Percentiles rank a stretch among this genome's conserved stretches.
phyloP scores from a whole-genome alignment of 2,888 invertebrate genomes.

The Allophyes oxyacanthae region DNA sequence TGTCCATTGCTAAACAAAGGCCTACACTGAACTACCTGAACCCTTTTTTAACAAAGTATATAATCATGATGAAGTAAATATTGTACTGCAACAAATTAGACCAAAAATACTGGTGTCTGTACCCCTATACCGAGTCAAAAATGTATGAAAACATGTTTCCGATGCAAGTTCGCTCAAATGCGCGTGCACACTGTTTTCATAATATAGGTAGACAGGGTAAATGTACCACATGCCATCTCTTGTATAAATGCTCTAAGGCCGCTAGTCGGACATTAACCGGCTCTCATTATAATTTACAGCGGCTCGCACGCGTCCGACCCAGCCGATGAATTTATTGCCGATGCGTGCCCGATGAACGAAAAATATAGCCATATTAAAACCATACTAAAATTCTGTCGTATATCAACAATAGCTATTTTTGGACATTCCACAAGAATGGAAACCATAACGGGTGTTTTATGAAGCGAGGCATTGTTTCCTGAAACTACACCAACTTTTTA shows the following conservation, averaged over 20 bases:
- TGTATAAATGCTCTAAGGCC: conserved; percentile 42
- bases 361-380: conserved; percentile 80
- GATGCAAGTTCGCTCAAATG: too few relatives aligned
- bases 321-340: conserved; percentile 82
- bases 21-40: too few relatives aligned
- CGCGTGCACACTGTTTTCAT: too few relatives aligned
- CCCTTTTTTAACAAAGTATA: too few relatives aligned
- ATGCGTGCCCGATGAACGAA: conserved; percentile 75
- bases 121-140: too few relatives aligned
- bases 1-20: too few relatives aligned
- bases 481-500: background rate
- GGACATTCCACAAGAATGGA: conserved; percentile 52
- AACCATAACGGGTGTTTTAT: conserved; percentile 30
- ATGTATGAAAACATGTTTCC: too few relatives aligned
- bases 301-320: conserved; percentile 78
- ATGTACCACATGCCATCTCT: conserved; percentile 1
- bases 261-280: conserved; percentile 67
- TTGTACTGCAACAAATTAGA: too few relatives aligned
- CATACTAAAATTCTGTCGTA: conserved; percentile 65
- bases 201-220: background rate
- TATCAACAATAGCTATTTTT: conserved; percentile 55
- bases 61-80: too few relatives aligned
- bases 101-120: too few relatives aligned
- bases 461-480: conserved; percentile 26
- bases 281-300: conserved; percentile 87